These are phyloP conservation scores for Lordiphosa andalusiaca DNA, from an alignment of 2,888 invertebrate species.

Conservation along the genomic window DNA sequence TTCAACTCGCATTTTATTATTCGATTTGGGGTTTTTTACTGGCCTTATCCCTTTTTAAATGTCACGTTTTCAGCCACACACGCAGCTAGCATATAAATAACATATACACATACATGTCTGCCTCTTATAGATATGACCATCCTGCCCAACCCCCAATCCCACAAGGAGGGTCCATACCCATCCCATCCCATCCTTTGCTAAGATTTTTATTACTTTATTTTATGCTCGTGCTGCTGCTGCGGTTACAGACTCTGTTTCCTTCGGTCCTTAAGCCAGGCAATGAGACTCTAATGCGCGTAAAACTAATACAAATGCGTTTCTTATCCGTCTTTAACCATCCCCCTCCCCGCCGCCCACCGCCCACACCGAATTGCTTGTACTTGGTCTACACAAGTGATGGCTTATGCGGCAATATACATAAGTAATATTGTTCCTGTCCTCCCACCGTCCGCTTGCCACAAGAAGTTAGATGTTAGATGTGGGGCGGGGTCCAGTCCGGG, in stretches of 20 bases:
- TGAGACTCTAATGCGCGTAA: conserved; percentile 74
- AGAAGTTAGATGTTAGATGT: conserved; percentile 1
- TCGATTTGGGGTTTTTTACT: conserved; percentile 68
- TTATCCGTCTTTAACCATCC: conserved; percentile 49
- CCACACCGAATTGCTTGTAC: conserved; percentile 64
- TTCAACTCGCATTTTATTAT: conserved; percentile 64
- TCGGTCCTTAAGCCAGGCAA: conserved; percentile 64
- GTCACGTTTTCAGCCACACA: conserved; percentile 51
- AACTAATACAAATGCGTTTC: conserved; percentile 73
- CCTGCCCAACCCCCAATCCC: conserved; percentile 7
- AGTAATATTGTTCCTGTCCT: conserved; percentile 65
- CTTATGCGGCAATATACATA: conserved; percentile 71
- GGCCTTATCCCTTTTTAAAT: conserved; percentile 65
- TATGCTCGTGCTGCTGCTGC: conserved; percentile 50
- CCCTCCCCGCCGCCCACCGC: neutral
- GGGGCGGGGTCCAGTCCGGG: conserved; percentile 1
- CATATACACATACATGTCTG: conserved; percentile 57
- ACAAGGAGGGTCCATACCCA: neutral
- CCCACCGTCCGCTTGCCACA: neutral
- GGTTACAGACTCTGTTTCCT: conserved; percentile 15
- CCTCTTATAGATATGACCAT: conserved; percentile 59
- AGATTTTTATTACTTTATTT: conserved; percentile 74
- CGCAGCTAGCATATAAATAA: conserved; percentile 38
- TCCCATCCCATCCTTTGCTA: conserved; percentile 22
- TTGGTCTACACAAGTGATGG: conserved; percentile 71